Evolutionary conservation across 2,888 invertebrate genomes (phyloP).

Genomic region (Epistrophella euchroma): DNA sequence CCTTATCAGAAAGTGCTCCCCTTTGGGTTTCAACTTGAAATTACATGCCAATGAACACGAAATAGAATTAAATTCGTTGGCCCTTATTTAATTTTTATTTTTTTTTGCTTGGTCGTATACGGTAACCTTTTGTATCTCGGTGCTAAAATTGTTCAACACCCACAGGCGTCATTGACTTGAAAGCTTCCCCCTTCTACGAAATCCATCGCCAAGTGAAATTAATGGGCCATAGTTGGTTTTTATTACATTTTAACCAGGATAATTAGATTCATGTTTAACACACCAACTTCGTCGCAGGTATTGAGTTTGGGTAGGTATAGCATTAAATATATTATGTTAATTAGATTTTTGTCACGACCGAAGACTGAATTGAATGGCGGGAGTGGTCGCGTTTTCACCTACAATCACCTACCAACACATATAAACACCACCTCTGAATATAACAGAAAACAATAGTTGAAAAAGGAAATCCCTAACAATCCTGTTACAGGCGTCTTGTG

Average conservation of each 20-base stretch:
- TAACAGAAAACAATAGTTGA: neutral
- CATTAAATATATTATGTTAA: slow-evolving; percentile 75
- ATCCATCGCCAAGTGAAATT: slow-evolving; percentile 78
- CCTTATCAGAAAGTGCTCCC: slow-evolving; percentile 43
- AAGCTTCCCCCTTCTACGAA: neutral
- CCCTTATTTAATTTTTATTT: slow-evolving; percentile 11
- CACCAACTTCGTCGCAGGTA: slow-evolving; percentile 47
- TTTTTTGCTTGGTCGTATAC: slow-evolving; percentile 19
- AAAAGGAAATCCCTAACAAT: slow-evolving; percentile 47
- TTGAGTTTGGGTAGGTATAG: slow-evolving; percentile 7
- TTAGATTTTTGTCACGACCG: slow-evolving; percentile 75
- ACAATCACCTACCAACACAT: slow-evolving; percentile 32
- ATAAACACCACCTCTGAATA: neutral
- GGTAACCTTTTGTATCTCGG: slow-evolving; percentile 70
- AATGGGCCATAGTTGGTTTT: slow-evolving; percentile 84
- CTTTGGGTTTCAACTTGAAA: slow-evolving; percentile 57
- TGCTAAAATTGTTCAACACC: slow-evolving; percentile 74
- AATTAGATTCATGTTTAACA: slow-evolving; percentile 78
- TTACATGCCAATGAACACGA: slow-evolving; percentile 75
- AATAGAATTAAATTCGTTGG: slow-evolving; percentile 70
- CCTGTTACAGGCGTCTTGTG: slow-evolving; percentile 65
- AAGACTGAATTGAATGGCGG: neutral
- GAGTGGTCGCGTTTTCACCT: slow-evolving; percentile 61
- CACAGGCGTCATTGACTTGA: slow-evolving; percentile 54
- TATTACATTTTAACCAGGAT: slow-evolving; percentile 84